Evolutionary conservation across 1,140 invertebrate genomes (phyloP), one percentile per base, ranked within the genome.

Genomic region (Paraescarpia echinospica): DNA sequence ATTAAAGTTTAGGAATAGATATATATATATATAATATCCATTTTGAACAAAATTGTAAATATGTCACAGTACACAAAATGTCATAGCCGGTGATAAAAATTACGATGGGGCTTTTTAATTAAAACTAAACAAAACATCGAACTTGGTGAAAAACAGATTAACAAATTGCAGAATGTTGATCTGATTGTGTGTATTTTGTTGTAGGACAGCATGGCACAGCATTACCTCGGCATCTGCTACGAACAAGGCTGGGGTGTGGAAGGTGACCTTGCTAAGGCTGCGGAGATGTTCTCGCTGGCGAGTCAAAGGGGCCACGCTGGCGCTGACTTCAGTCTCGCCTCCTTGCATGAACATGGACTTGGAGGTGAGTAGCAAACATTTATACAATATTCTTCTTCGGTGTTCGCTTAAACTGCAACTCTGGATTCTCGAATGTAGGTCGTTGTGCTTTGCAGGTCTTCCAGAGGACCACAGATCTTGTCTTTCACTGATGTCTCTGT

Each of bases 221-320:
- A 95, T 93, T 95, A 95, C 92, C 93, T 96, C 34, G 95, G 94
- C 5, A 92, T 95, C 8, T 96, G 95, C 91, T 95, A 95, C 93
- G 95, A 95, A 93, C 94, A 95, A 92, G 95, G 95, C 5, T 95
- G 93, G 93, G 95, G 95, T 33, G 94, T 95, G 34, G 93, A 94
- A 33, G 91, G 93, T 12, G 94, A 95, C 92, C 93, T 94, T 34
- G 94, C 94, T 90, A 93, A 93, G 90, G 95, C 95, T 48, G 94
- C 94, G 18, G 93, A 94, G 12, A 41, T 95, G 8, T 96, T 94
- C 93, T 92, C 93, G 12, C 48, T 94, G 33, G 94, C 94, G 33
- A 94, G 95, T n/a, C 35, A 93, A 22, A 90, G 34, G 35, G 95
- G 95, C 0, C 94, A 96, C 93, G 93, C 94, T 91, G 94, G 94